phyloP scores from a whole-genome alignment of 2,113 vertebrate species.

The Phylloscopus whistleri region DNA sequence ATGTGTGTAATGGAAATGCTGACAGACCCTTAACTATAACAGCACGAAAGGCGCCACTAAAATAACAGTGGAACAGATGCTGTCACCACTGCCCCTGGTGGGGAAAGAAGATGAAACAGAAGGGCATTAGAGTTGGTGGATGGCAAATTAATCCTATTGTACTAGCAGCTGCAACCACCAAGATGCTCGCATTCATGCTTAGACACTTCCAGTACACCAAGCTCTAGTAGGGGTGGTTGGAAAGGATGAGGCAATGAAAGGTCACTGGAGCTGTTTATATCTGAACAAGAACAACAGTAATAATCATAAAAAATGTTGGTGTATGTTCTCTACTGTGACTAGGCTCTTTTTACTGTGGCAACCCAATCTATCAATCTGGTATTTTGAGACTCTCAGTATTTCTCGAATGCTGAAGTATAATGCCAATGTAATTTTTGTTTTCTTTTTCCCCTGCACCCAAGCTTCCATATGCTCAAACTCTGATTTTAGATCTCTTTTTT shows the following conservation, averaged over 20 bases:
- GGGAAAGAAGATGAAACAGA: slow-evolving; percentile 78
- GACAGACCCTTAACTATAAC: slow-evolving; percentile 65
- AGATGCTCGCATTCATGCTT: slow-evolving; percentile 54
- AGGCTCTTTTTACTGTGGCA: background rate
- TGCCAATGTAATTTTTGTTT: background rate
- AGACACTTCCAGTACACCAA: slow-evolving; percentile 64
- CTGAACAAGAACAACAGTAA: slow-evolving; percentile 27
- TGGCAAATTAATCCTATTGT: slow-evolving; percentile 76
- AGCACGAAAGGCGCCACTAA: slow-evolving; percentile 70
- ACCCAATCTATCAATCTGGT: background rate
- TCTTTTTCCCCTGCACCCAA: background rate
- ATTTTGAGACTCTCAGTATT: background rate
- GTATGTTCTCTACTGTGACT: background rate
- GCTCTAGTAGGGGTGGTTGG: slow-evolving; percentile 48
- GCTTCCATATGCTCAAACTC: background rate
- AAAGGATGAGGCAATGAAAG: slow-evolving; percentile 66
- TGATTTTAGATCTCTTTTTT: background rate
- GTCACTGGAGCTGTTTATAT: slow-evolving; percentile 58
- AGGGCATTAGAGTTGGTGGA: slow-evolving; percentile 72
- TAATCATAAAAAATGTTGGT: background rate
- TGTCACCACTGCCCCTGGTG: slow-evolving; percentile 77
- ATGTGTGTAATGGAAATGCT: slow-evolving; percentile 41
- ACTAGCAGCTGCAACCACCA: slow-evolving; percentile 62
- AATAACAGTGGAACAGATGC: slow-evolving; percentile 75
- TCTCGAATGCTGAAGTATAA: background rate